Evolutionary conservation across 2,113 vertebrate genomes (phyloP), one percentile per base, ranked within the genome.

Genomic region (Gorsachius goisagi): DNA sequence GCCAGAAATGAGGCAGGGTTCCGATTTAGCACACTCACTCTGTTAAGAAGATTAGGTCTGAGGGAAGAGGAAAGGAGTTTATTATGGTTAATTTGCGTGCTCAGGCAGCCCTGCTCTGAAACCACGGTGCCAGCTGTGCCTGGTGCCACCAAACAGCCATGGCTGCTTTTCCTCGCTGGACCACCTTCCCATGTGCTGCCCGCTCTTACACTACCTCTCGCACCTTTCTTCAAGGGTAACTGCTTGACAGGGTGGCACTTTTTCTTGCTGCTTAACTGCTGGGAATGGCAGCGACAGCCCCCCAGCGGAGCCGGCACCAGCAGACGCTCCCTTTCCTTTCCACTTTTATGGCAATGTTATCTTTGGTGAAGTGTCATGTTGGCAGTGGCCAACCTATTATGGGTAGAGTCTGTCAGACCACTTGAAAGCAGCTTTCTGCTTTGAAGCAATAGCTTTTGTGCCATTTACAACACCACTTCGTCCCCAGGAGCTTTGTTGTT

Each of bases 21-120:
- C 41, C 1, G 4, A 55, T 67, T 53, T 41, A 53, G 22, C 3
- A 15, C 39, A 50, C 0, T 0, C 11, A 5, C 0, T 0, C 45
- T 68, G 37, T n/a, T 58, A 55, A 63, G 78, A 19, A 59, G 58
- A 52, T 33, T 47, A n/a, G 19, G 4, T 89, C 50, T 74, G 50
- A 69, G 75, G 72, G 55, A 80, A 55, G 33, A 60, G 55, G 35
- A 88, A 26, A 73, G 49, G 49, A 37, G 56, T 73, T 89, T 41
- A 33, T 21, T 1, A 0, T 10, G 14, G 30, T 77, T 69, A 50
- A 41, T 49, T 80, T 50, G 26, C 0, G 3, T 52, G 41, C 24
- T 11, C 15, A 35, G 55, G 59, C 63, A 74, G 19, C 67, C 22
- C 27, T 0, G 2, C 26, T 69, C 33, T 37, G 59, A 26, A 24